Base-by-base conservation (phyloP, 2,797 vertebrate species). In the Hypotaenidia philippensis region DNA sequence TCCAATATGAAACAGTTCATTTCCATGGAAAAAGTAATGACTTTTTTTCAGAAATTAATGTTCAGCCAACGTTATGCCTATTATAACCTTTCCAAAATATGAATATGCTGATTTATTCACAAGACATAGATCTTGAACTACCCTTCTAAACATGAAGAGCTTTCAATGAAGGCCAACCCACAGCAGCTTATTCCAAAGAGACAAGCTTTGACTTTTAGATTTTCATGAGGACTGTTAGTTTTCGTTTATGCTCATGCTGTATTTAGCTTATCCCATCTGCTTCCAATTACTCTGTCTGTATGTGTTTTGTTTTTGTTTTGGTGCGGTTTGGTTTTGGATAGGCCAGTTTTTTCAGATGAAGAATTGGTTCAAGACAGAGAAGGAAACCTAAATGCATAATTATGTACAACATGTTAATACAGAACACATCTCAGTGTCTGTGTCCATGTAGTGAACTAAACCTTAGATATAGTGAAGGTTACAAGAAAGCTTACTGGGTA, bases 51-150 rank as follows among this genome's bases (percentile, higher is more conserved):
- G 78, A 96, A 96, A 95, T 96, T 83, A 91, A 90, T 27, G 41
- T 97, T 91, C 68, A 94, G 61, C 79, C 91, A 97, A 90, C 70
- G 93, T 89, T 87, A 93, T 95, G 66, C 82, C 64, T 97, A 63
- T 31, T 75, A 81, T 97, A 96, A 97, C 79, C 90, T 97, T 97
- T 96, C 69, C 6, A 64, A 89, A 93, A 89, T 86, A 79, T 94
- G 90, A 97, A 96, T 94, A 96, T 94, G 75, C 75, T 97, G 88
- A 97, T 96, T 96, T 95, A 95, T 97, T 94, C 71, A 94, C 87
- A 92, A 95, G 68, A 85, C 66, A 60, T 10, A 23, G 49, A 93
- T 95, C 72, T 95, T 97, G 83, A 97, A 92, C 95, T 95, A 94
- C 49, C 11, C 49, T 97, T 96, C 74, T 92, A 83, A 97, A 93